A percentile compares a stretch with the other conserved stretches of the same genome.
These are phyloP conservation scores for Drosophila bocqueti DNA, from an alignment of 1,140 invertebrate species.

Conservation along the genomic window DNA sequence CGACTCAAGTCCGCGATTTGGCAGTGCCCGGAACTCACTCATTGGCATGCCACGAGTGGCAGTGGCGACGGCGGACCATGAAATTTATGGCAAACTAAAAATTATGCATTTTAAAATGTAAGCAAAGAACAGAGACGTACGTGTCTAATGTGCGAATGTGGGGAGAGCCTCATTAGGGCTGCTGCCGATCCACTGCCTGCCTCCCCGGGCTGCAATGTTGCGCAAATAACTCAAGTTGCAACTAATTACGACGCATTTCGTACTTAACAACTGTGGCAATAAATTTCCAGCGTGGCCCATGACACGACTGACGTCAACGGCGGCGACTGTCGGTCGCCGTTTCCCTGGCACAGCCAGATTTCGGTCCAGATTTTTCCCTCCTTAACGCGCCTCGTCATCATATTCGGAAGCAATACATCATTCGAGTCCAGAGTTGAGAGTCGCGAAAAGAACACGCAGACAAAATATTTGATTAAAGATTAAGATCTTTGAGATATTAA, in stretches of 20 bases:
- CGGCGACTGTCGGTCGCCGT: constrained; percentile 47
- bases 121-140: constrained; percentile 64
- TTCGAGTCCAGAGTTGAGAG: constrained; percentile 45
- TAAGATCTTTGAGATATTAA: background rate
- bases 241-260: constrained; percentile 83
- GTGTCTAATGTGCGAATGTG: constrained; percentile 80
- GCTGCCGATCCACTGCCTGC: constrained; percentile 2
- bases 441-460: constrained; percentile 13
- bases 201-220: constrained; percentile 66
- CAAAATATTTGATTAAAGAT: background rate
- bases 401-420: constrained; percentile 83
- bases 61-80: constrained; percentile 37
- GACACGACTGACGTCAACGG: constrained; percentile 72
- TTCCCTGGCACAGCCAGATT: constrained; percentile 42
- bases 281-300: constrained; percentile 79
- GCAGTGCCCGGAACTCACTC: constrained; percentile 39
- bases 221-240: constrained; percentile 84
- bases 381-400: constrained; percentile 81
- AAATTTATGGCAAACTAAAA: constrained; percentile 74
- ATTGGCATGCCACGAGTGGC: constrained; percentile 72
- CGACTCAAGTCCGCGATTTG: constrained; percentile 23
- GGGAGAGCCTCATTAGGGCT: constrained; percentile 58
- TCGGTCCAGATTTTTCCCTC: constrained; percentile 50
- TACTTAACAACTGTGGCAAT: constrained; percentile 81
- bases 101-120: constrained; percentile 78